Evolutionary conservation across 2,888 invertebrate genomes (phyloP).

Genomic region (Eupithecia subfuscata): DNA sequence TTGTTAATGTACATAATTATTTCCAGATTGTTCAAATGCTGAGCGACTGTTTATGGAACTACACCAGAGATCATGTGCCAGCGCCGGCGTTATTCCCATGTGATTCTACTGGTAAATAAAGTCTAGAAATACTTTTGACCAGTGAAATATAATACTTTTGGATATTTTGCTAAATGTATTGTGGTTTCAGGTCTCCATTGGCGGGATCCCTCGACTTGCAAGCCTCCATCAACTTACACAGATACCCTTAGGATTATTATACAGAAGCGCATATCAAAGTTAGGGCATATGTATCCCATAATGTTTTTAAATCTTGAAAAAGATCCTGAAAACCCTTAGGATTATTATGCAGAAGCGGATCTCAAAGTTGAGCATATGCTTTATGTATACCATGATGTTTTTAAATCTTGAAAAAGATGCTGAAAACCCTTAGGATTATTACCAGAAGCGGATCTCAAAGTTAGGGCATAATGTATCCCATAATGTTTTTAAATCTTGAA

Average conservation of each 20-base stretch:
- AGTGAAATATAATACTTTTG: not conserved
- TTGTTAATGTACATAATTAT: not conserved
- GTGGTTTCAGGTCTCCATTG: slow-evolving; percentile 84
- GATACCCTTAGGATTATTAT: slow-evolving; percentile 91
- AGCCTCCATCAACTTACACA: slow-evolving; percentile 89
- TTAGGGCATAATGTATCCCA: slow-evolving; percentile 90
- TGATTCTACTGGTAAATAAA: slow-evolving; percentile 82
- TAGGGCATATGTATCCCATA: slow-evolving; percentile 90
- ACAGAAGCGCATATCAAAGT: slow-evolving; percentile 89
- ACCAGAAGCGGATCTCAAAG: slow-evolving; percentile 91
- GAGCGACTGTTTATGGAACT: slow-evolving; percentile 95
- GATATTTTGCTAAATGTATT: slow-evolving; percentile 3
- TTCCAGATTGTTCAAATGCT: slow-evolving; percentile 90
- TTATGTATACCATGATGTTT: slow-evolving; percentile 91
- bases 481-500: slow-evolving; percentile 86
- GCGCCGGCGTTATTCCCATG: slow-evolving; percentile 91
- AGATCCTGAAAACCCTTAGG: slow-evolving; percentile 83
- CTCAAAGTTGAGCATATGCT: slow-evolving; percentile 89
- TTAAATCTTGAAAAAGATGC: slow-evolving; percentile 70
- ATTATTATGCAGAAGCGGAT: slow-evolving; percentile 92
- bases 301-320: slow-evolving; percentile 85
- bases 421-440: slow-evolving; percentile 85
- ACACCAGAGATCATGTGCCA: slow-evolving; percentile 94
- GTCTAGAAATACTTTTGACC: not conserved
- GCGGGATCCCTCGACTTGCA: slow-evolving; percentile 89